A percentile compares a stretch with the other conserved stretches of the same genome.
Evolutionary conservation across 2,113 vertebrate species (phyloP).

Genomic region (Semicossyphus pulcher): DNA sequence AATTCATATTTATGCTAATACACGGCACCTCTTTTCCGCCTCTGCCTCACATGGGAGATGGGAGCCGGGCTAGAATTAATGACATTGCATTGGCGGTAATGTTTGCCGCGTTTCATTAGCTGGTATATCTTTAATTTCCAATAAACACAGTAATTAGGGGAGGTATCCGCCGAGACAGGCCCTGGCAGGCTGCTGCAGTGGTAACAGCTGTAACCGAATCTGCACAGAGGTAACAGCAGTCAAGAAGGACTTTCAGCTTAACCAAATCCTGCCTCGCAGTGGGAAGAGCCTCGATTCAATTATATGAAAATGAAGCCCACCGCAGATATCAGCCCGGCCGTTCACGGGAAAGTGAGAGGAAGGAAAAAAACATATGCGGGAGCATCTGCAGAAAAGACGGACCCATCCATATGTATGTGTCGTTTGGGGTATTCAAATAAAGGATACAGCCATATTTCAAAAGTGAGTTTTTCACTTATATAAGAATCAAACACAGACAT

Average conservation of each 20-base stretch:
- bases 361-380: constrained; percentile 9
- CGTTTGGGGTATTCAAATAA: not conserved
- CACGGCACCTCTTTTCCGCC: constrained; percentile 65
- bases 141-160: constrained; percentile 87
- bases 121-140: constrained; percentile 88
- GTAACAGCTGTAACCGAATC: constrained; percentile 85
- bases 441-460: constrained; percentile 12
- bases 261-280: constrained; percentile 83
- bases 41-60: constrained; percentile 78
- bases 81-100: constrained; percentile 84
- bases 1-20: constrained; percentile 88
- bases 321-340: constrained; percentile 69
- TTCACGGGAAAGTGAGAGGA: constrained; percentile 59
- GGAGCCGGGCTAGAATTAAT: constrained; percentile 84
- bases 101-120: constrained; percentile 86
- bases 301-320: constrained; percentile 85
- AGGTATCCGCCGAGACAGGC: constrained; percentile 82
- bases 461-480: not conserved
- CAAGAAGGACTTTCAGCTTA: constrained; percentile 81
- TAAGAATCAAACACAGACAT: constrained; percentile 50
- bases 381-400: constrained; percentile 43
- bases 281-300: constrained; percentile 82
- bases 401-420: constrained; percentile 19
- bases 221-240: constrained; percentile 79
- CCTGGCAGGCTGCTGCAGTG: constrained; percentile 79